Evolutionary conservation across 53 echinoderm and acorn worm species (phyloP).

Genomic region (Hippasteria phrygiana): DNA sequence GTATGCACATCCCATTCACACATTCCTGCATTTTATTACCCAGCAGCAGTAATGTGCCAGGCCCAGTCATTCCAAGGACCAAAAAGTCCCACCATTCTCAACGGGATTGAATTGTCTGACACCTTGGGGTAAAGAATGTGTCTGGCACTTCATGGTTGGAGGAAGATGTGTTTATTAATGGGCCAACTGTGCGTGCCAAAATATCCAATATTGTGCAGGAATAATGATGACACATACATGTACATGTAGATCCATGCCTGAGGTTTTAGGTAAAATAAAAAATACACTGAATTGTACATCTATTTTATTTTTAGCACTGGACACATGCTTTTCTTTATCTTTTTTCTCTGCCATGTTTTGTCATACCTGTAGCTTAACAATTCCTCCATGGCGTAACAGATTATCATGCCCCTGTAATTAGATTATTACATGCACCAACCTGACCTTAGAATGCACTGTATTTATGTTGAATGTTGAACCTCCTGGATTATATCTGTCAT

Average conservation of each 20-base stretch:
- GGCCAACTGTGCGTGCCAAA: neutral
- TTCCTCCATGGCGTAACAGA: no score
- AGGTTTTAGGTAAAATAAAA: no score
- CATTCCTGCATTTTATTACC: neutral
- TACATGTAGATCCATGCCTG: neutral
- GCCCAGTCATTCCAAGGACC: neutral
- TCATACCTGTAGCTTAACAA: no score
- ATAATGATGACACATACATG: neutral
- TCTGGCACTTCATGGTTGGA: neutral
- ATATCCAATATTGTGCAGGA: no score
- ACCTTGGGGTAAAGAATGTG: slow-evolving; percentile 25
- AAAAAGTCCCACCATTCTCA: neutral
- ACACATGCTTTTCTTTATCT: no score
- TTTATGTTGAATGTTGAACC: neutral
- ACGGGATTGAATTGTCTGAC: neutral
- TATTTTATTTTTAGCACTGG: no score
- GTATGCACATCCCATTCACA: no score
- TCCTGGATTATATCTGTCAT: slow-evolving; percentile 18
- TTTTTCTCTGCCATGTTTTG: no score
- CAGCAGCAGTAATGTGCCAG: neutral
- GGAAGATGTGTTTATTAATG: neutral
- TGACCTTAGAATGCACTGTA: neutral
- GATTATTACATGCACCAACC: no score
- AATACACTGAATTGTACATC: no score
- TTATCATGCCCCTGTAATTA: no score